A percentile compares a stretch with the other conserved stretches of the same genome.
phyloP scores from a whole-genome alignment of 2,113 vertebrate genomes.

The Cisticola juncidis region DNA sequence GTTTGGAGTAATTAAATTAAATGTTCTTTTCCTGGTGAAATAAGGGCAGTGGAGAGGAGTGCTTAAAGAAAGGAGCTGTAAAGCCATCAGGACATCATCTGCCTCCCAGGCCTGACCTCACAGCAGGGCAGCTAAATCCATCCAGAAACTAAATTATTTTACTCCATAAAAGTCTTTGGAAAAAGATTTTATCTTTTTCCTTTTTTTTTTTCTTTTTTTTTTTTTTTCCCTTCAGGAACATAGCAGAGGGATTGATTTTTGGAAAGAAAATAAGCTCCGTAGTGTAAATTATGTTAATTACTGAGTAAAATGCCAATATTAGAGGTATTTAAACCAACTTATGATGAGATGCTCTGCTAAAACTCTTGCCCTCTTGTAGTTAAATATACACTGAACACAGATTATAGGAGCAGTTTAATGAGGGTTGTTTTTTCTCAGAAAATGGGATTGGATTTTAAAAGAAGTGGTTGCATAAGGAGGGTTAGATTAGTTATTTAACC shows the following conservation, averaged over 20 bases:
- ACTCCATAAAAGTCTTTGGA: background rate
- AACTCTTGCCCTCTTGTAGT: background rate
- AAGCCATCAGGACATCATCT: background rate
- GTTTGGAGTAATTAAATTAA: background rate
- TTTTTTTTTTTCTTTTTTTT: background rate
- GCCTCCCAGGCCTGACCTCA: background rate
- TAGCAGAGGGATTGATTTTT: background rate
- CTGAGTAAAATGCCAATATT: background rate
- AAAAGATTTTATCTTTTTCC: background rate
- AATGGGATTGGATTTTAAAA: background rate
- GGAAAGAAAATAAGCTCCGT: background rate
- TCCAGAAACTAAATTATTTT: background rate
- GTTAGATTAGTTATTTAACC: background rate
- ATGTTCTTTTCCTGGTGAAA: background rate
- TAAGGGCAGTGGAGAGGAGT: background rate
- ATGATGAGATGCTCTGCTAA: background rate
- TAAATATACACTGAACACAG: background rate
- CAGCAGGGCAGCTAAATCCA: background rate
- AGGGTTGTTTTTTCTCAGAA: background rate
- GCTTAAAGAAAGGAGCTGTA: background rate
- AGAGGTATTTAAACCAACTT: background rate
- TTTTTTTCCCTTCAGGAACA: background rate
- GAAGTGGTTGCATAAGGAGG: background rate
- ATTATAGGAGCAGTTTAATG: background rate
- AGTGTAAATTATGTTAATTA: conserved; percentile 10